phyloP scores from a whole-genome alignment of 2,888 invertebrate genomes.

The Catocala fraxini region DNA sequence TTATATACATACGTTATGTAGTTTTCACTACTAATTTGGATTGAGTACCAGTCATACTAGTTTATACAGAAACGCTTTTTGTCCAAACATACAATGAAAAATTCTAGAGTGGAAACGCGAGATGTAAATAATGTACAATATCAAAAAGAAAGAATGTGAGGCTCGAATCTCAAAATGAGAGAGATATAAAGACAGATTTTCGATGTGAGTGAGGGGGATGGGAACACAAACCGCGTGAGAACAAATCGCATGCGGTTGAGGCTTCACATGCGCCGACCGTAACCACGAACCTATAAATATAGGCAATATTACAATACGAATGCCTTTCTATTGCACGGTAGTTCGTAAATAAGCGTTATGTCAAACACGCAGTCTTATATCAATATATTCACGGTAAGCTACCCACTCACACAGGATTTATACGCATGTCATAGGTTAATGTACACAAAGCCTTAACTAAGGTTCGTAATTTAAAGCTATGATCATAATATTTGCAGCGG shows the following conservation, averaged over 20 bases:
- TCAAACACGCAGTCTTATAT: constrained; percentile 56
- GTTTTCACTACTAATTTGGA: constrained; percentile 1
- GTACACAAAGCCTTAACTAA: constrained; percentile 39
- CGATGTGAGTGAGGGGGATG: constrained; percentile 61
- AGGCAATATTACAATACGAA: constrained; percentile 63
- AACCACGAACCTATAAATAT: constrained; percentile 65
- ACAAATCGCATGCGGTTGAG: constrained; percentile 71
- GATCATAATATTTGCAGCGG: constrained; percentile 5
- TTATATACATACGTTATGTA: too few relatives aligned
- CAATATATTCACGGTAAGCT: constrained; percentile 49
- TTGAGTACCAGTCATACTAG: too few relatives aligned
- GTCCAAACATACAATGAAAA: constrained; percentile 22
- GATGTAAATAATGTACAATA: constrained; percentile 59
- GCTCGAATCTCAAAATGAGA: constrained; percentile 60
- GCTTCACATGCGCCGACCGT: constrained; percentile 64
- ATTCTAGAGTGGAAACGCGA: constrained; percentile 35
- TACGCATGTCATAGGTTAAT: constrained; percentile 48
- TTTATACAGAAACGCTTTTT: neutral
- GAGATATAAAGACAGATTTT: constrained; percentile 55
- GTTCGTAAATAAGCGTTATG: constrained; percentile 66
- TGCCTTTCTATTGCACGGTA: constrained; percentile 62
- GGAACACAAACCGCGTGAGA: constrained; percentile 76
- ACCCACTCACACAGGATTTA: constrained; percentile 45
- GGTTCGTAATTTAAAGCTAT: constrained; percentile 20
- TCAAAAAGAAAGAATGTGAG: constrained; percentile 59